Base-by-base conservation (phyloP, 2,888 invertebrate genomes). In the Andrena hattorfiana region DNA sequence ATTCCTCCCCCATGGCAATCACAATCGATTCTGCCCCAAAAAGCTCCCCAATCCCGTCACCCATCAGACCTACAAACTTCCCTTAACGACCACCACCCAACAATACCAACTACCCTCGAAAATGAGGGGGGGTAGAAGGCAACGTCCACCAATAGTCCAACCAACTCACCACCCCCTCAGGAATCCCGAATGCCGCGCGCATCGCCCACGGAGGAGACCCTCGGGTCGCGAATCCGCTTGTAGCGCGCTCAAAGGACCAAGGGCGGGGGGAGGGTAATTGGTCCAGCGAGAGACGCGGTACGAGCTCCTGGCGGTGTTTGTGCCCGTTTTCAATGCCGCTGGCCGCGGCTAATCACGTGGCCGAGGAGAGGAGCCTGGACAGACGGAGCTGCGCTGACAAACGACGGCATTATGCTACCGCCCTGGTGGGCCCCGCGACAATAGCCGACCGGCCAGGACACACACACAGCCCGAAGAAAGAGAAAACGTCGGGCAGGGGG, bases 371-470 rank as follows among this genome's bases (percentile, higher is more conserved):
- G 60, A 51, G n/a, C 60, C 71, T 59, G 63, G 64, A 74, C 64
- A 51, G 59, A 75, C 69, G 59, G 64, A 74, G 62, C 23, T 23
- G 67, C 80, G 72, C 73, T 81, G 81, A 84, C 76, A 81, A 87
- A 84, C 77, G 79, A 69, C 64, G 69, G 77, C 70, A 77, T 83
- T 86, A 85, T 77, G 66, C 54, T 66, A 23, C 81, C 78, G 76
- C 56, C 75, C 82, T 23, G 80, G 83, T 78, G 66, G 75, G 56
- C 70, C 78, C 48, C 35, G 26, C 69, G 83, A 85, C 76, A 88
- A 87, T 84, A 63, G 77, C 30, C 26, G 23, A 49, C 72, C 74
- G 69, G 62, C 75, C 49, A 77, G 83, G 42, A 42, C 42, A 42
- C 42, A 69, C 80, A 54, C 77, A 60, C 79, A 68, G 30, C 48